phyloP scores from a whole-genome alignment of 2,888 invertebrate species.

The Ecliptopera silaceata region DNA sequence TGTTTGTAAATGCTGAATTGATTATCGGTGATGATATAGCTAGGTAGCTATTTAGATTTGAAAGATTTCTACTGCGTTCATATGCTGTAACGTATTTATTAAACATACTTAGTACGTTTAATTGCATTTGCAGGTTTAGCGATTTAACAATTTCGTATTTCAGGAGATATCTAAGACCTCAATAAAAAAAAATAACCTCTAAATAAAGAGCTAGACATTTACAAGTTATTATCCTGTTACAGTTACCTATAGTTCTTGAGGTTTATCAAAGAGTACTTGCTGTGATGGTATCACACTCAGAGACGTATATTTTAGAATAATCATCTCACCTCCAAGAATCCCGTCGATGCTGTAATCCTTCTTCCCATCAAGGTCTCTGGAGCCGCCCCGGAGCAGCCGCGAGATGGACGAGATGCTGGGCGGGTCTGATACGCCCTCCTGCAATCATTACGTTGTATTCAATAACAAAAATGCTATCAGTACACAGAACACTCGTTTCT shows the following conservation, averaged over 20 bases:
- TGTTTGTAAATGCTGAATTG: slow-evolving; percentile 1
- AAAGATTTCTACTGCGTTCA: background rate
- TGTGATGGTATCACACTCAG: too few relatives aligned
- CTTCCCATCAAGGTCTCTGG: slow-evolving; percentile 91
- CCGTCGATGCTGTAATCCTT: slow-evolving; percentile 96
- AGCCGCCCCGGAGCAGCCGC: slow-evolving; percentile 91
- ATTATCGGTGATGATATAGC: background rate
- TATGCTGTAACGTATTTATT: too few relatives aligned
- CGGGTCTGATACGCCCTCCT: slow-evolving; percentile 96
- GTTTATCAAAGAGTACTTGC: too few relatives aligned
- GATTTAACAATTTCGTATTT: too few relatives aligned
- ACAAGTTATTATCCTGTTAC: too few relatives aligned
- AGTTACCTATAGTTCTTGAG: too few relatives aligned
- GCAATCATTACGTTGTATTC: slow-evolving; percentile 60
- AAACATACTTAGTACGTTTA: too few relatives aligned
- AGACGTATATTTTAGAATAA: background rate
- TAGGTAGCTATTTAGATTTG: background rate
- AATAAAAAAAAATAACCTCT: too few relatives aligned
- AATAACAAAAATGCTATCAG: slow-evolving; percentile 24
- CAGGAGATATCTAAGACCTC: too few relatives aligned
- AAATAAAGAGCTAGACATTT: too few relatives aligned
- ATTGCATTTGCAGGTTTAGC: too few relatives aligned
- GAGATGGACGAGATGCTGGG: slow-evolving; percentile 98
- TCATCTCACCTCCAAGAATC: slow-evolving; percentile 87
- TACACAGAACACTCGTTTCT: background rate